phyloP scores from a whole-genome alignment of 2,113 vertebrate genomes.

The Dicentrarchus labrax region DNA sequence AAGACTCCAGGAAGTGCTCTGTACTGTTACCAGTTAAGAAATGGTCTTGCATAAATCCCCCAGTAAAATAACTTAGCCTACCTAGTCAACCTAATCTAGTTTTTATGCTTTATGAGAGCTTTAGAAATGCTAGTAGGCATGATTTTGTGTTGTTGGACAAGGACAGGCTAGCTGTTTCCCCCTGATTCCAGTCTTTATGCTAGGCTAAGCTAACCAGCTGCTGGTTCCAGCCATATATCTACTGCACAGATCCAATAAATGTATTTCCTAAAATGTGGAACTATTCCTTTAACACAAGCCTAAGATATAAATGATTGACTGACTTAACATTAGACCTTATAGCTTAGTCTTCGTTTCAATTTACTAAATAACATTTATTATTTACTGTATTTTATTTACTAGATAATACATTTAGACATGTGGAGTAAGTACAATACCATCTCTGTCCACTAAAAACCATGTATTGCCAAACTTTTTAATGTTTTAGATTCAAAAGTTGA shows the following conservation, averaged over 20 bases:
- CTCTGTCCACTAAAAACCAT: conserved; percentile 29
- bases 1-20: background rate
- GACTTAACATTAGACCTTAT: background rate
- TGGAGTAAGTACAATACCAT: background rate
- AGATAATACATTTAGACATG: conserved; percentile 9
- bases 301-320: background rate
- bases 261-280: background rate
- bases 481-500: background rate
- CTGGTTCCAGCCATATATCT: background rate
- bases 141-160: background rate
- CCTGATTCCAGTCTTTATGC: background rate
- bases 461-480: background rate
- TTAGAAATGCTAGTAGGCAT: background rate
- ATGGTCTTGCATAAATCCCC: background rate
- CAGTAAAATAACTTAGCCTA: background rate
- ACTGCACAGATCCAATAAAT: background rate
- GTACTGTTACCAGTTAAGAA: background rate
- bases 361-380: background rate
- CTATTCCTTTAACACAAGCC: background rate
- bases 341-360: conserved; percentile 5
- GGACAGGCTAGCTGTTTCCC: background rate
- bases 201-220: background rate
- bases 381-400: too few species aligned
- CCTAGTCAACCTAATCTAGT: background rate
- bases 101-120: background rate